phyloP scores from a whole-genome alignment of 2,113 vertebrate genomes.

The Onychostruthus taczanowskii region DNA sequence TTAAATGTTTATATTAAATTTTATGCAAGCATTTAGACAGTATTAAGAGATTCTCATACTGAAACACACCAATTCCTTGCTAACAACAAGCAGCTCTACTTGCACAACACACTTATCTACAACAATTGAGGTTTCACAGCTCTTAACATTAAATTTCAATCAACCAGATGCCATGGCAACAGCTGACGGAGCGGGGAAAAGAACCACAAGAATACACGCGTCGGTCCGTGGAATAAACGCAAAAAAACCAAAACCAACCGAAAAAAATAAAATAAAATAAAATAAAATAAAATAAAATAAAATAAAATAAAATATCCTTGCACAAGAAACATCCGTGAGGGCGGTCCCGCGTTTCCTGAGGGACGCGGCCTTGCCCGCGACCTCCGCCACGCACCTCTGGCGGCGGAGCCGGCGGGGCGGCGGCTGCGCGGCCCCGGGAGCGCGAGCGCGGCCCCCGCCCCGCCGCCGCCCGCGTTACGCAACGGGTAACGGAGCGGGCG shows the following conservation, averaged over 20 bases:
- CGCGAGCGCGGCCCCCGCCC: background rate
- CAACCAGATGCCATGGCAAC: background rate
- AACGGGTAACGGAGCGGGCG: background rate
- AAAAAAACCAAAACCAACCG: too few species aligned
- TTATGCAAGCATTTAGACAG: background rate
- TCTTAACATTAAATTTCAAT: background rate
- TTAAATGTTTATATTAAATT: background rate
- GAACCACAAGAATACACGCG: background rate
- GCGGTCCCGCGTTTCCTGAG: rapidly evolving
- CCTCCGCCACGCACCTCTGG: background rate
- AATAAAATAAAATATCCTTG: background rate
- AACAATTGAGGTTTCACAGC: background rate
- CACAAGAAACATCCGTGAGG: too few species aligned
- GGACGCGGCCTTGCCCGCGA: background rate
- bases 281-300: too few species aligned
- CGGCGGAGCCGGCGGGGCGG: too few species aligned
- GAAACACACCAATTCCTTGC: background rate
- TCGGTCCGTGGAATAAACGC: too few species aligned
- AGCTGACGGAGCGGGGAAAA: background rate
- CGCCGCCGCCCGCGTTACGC: background rate
- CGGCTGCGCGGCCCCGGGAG: background rate
- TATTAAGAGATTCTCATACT: background rate
- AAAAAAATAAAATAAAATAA: too few species aligned
- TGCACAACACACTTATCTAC: background rate
- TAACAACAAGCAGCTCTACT: background rate